Evolutionary conservation across 2,113 vertebrate genomes (phyloP).

Genomic region (Myotis yumanensis): DNA sequence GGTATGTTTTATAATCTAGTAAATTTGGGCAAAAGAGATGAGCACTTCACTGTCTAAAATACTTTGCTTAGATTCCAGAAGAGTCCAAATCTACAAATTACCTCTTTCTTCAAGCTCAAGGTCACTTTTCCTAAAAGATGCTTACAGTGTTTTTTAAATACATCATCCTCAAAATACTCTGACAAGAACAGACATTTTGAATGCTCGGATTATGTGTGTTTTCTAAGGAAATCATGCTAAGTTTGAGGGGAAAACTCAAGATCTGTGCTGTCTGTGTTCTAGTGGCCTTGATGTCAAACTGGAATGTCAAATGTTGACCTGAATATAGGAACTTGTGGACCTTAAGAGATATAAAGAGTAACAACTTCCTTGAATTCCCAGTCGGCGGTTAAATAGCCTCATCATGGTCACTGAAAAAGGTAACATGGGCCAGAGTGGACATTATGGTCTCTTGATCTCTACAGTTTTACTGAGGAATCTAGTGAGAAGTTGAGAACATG

Average conservation of each 20-base stretch:
- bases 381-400: neutral
- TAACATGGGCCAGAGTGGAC: neutral
- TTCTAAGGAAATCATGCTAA: neutral
- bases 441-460: too few species aligned
- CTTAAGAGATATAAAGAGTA: neutral
- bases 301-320: neutral
- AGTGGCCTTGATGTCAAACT: rapidly evolving
- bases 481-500: neutral
- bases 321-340: rapidly evolving
- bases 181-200: rapidly evolving
- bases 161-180: neutral
- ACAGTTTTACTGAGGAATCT: neutral
- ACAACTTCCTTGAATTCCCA: neutral
- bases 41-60: neutral
- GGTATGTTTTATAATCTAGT: neutral
- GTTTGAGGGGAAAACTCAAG: neutral
- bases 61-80: neutral
- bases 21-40: neutral
- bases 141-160: too few species aligned
- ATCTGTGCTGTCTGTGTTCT: neutral
- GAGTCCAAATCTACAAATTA: neutral
- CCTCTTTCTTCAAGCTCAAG: neutral
- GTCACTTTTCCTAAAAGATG: neutral
- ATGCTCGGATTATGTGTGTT: rapidly evolving
- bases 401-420: neutral